Percentiles rank a stretch among this genome's conserved stretches.
These are phyloP conservation scores for Entomyzon cyanotis DNA, from an alignment of 2,113 vertebrate genomes.

Conservation along the genomic window DNA sequence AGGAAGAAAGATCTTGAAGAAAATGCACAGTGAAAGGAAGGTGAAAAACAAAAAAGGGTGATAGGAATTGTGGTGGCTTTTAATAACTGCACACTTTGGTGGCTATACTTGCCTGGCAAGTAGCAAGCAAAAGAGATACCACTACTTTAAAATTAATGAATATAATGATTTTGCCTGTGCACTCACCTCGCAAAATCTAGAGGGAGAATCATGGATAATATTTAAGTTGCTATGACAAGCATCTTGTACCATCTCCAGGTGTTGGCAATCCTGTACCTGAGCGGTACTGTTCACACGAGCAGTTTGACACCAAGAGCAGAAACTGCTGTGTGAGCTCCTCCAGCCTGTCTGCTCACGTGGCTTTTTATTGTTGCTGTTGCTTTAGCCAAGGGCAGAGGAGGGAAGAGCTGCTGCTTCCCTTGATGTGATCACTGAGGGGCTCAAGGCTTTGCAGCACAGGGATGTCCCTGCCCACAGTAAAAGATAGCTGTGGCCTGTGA, in stretches of 20 bases:
- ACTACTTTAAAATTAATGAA: neutral
- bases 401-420: neutral
- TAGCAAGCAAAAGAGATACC: neutral
- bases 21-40: neutral
- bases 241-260: neutral
- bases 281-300: neutral
- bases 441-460: neutral
- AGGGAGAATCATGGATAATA: neutral
- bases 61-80: neutral
- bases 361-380: neutral
- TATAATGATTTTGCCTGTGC: neutral
- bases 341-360: neutral
- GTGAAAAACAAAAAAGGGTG: neutral
- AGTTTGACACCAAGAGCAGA: neutral
- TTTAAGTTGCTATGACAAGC: neutral
- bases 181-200: neutral
- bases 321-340: neutral
- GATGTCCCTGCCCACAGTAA: neutral
- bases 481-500: neutral
- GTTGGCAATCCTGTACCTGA: neutral
- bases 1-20: constrained; percentile 14
- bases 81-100: neutral
- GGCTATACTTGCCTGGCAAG: neutral
- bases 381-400: neutral
- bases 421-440: neutral